Evolutionary conservation across 2,888 invertebrate species (phyloP), one percentile per base, ranked within the genome.

Genomic region (Frankliniella intonsa): DNA sequence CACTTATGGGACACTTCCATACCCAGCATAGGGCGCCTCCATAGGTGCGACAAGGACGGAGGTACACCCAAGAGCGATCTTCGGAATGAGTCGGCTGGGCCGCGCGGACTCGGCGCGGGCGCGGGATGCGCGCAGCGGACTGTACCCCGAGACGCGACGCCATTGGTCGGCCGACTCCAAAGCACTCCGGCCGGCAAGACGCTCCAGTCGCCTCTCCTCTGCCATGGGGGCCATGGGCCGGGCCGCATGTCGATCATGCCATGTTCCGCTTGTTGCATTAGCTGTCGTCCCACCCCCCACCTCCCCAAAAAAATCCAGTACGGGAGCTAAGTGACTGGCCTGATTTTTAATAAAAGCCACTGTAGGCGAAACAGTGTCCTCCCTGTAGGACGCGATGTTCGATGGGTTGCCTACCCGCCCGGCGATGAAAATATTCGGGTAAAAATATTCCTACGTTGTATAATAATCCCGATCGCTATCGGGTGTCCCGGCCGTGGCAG

Each of bases 111-210:
- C 51, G 51, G 51, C 10, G 51, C 10, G 14, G 14, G 51, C 51
- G 51, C 51, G 9, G 9, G 10, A 9, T 14, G 51, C 51, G 51
- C 9, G 62, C 62, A 62, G 62, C 14, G 55, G 5, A 55, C 55
- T n/a, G 12, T 7, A n/a, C 17, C 7, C 69, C 9, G 69, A 22
- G 69, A 22, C 69, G 25, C 69, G 69, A 22, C 25, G 25, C 69
- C 69, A 76, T 76, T 76, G 69, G 69, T 25, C 69, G 69, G 22
- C 22, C 22, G 22, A 22, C 22, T 22, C 69, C 69, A 76, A 76
- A 76, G 69, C 69, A 76, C 69, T 25, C 69, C 69, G 25, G 69
- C 69, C 69, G 10, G 11, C 25, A 76, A 76, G 69, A 76, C 25
- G 25, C 12, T 12, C 69, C 69, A 22, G 69, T 76, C 69, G 69